A percentile compares a stretch with the other conserved stretches of the same genome.
Conservation (phyloP, 2,888 invertebrate species). For the Cheilosia urbana region DNA sequence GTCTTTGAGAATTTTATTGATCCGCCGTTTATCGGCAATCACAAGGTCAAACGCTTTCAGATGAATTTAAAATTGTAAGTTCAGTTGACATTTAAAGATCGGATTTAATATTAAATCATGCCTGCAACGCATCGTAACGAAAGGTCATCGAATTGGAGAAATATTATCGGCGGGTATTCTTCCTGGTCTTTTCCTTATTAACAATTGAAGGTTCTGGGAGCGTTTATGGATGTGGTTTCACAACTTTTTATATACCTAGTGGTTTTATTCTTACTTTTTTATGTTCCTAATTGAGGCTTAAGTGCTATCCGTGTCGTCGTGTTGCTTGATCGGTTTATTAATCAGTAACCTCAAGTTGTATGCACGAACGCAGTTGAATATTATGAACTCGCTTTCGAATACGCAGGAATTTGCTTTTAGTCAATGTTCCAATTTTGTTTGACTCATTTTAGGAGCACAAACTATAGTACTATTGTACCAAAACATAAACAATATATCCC, state of each 20-base stretch:
- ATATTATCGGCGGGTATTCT: background rate
- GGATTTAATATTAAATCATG: slow-evolving; percentile 29
- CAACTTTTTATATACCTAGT: background rate
- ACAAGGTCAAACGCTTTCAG: slow-evolving; percentile 8
- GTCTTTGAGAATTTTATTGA: background rate
- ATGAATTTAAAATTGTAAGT: background rate
- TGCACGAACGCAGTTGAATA: too few relatives aligned
- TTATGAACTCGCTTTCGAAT: too few relatives aligned
- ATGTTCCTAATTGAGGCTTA: background rate
- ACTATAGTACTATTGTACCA: too few relatives aligned
- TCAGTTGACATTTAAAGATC: slow-evolving; percentile 5
- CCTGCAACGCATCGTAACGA: slow-evolving; percentile 11
- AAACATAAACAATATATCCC: background rate
- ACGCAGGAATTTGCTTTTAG: too few relatives aligned
- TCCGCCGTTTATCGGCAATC: background rate
- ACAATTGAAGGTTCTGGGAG: background rate
- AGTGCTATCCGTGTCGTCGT: too few relatives aligned
- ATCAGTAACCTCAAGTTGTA: too few relatives aligned
- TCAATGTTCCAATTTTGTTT: too few relatives aligned
- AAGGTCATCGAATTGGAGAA: slow-evolving; percentile 22
- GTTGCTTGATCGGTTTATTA: too few relatives aligned
- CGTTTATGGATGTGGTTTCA: background rate
- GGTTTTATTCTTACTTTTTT: background rate
- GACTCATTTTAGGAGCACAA: too few relatives aligned
- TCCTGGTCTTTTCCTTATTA: background rate